Base-by-base conservation (phyloP, 64 coral and sea anemone genomes). In the Montipora capricornis region DNA sequence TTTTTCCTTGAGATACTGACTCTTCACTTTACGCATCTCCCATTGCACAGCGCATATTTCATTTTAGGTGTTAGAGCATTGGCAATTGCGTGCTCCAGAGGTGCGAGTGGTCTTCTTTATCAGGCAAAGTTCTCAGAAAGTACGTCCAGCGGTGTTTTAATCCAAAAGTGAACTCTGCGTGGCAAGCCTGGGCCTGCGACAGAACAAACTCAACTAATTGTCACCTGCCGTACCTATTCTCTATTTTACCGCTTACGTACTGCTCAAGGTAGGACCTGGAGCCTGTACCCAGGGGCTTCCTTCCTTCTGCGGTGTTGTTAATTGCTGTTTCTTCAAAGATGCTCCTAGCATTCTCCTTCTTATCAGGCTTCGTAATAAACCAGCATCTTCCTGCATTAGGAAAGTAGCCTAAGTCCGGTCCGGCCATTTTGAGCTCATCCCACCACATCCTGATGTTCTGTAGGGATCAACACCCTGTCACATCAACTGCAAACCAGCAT, bases 41-140 rank as follows among this genome's bases (percentile, higher is more conserved):
- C 11, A 11, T 57, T 8, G 53, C 11, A 57, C 6, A 8, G 53
- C 11, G 6, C 0, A 0, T 57, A 11, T 57, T 57, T 57, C 53
- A 8, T 6, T 11, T 57, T 8, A 0, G 89, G 89, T 91, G 74
- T 91, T 3, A 91, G 68, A 0, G 49, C 8, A 44, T 83, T 64
- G 5, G 68, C n/a, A 0, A 91, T 83, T 10, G 90, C 78, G 20
- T 44, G 79, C 60, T 94, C 84, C 6, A 94, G 69, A 6, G 92
- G 92, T 19, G 11, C 22, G 16, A 57, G 53, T 11, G 0, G 11
- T 57, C 53, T 57, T 57, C 53, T 8, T 8, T 57, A 11, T 0
- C 53, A 8, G 10, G 53, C 0, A 57, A 0, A 8, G 53, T 0
- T 57, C 53, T 57, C 11, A 57, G 11, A 11, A 4, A 57, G 11